Evolutionary conservation across 2,888 invertebrate species (phyloP), one percentile per base, ranked within the genome.

Genomic region (Oeneis ivallda): DNA sequence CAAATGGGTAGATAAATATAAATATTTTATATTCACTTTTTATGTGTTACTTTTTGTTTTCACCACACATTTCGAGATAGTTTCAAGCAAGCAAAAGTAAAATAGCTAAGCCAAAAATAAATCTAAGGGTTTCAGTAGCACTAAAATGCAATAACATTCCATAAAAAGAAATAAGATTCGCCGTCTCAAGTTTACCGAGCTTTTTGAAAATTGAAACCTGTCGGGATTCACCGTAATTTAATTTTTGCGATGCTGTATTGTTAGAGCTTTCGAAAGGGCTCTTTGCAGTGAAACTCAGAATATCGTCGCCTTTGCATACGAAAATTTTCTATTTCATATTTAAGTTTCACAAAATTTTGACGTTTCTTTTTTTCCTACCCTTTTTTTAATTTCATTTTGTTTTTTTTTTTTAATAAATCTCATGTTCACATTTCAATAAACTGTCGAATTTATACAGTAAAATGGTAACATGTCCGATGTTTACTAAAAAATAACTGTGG

Each of bases 221-320:
- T 73, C 68, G 84, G 82, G 88, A 83, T 82, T 80, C 81, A 73
- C 75, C 77, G 83, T 87, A 86, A 89, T 89, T 89, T 88, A 85
- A 89, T 89, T 89, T 85, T 86, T 87, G 85, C 81, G 83, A 81
- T 79, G 84, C 81, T 82, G 81, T 83, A 84, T 85, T 85, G 85
- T 85, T 83, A 77, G 77, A 81, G 82, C 79, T 81, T 76, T 76
- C 74, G 73, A 76, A 76, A 80, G 79, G 78, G 79, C 76, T 81
- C 81, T 84, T 85, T 85, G 80, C 77, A 78, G 79, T 82, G 78
- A 82, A 82, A 71, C 68, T 63, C 67, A 67, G 65, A 74, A 75
- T 72, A 73, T 75, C 71, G 76, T 76, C 70, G 71, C 69, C 68
- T 71, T 69, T 69, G 69, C 67, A 68, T 71, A 64, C 61, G 65